These are phyloP conservation scores for Drosophila birchii DNA, from an alignment of 2,888 invertebrate genomes.

Conservation along the genomic window DNA sequence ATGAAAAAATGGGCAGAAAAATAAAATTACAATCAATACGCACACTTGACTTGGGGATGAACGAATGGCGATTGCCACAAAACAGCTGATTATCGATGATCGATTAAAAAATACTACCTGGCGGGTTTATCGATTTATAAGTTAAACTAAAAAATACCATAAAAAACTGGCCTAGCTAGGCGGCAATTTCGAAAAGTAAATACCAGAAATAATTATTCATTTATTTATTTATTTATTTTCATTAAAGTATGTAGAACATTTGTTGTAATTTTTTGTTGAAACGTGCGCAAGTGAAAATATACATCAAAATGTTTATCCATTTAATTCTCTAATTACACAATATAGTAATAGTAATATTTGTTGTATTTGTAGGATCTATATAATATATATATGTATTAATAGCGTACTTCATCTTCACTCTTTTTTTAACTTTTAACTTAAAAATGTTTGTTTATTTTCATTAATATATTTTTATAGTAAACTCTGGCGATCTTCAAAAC, in stretches of 20 bases:
- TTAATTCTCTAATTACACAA: conserved; percentile 75
- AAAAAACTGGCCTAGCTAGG: rapidly evolving
- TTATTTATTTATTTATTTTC: conserved; percentile 69
- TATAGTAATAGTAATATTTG: conserved; percentile 76
- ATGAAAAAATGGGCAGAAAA: neutral
- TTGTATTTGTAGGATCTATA: conserved; percentile 71
- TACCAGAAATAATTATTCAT: conserved; percentile 26
- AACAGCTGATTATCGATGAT: conserved; percentile 34
- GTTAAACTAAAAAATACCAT: conserved; percentile 4
- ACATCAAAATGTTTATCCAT: conserved; percentile 65
- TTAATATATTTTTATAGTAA: conserved; percentile 33
- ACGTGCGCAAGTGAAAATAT: conserved; percentile 81
- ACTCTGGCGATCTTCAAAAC: conserved; percentile 37
- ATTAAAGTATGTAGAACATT: conserved; percentile 75
- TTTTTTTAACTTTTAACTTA: conserved; percentile 50
- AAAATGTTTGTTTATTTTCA: conserved; percentile 21
- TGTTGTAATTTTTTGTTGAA: conserved; percentile 63
- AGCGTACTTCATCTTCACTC: conserved; percentile 53
- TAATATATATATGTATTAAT: conserved; percentile 54
- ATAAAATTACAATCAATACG: conserved; percentile 12
- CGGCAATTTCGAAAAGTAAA: conserved; percentile 1
- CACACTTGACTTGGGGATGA: conserved; percentile 34
- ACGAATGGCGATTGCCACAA: neutral
- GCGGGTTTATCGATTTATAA: too few relatives aligned
- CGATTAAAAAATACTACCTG: neutral